Evolutionary conservation across 2,113 vertebrate species (phyloP).

Genomic region (Cyphomyrus discorhynchus): DNA sequence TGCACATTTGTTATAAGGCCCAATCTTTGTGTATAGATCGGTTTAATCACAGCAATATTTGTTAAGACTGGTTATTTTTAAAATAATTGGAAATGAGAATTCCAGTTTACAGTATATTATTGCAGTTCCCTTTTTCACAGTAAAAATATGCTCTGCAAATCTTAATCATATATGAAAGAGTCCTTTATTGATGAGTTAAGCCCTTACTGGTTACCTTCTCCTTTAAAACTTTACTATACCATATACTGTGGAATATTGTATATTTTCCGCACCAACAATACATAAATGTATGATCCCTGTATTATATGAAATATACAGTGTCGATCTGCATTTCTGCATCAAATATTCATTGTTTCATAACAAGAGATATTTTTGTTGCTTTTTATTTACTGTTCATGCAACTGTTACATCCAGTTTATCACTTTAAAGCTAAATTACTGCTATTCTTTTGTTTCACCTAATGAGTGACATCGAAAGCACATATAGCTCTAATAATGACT

Average conservation of each 20-base stretch:
- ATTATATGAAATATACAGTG: neutral
- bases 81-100: neutral
- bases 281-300: neutral
- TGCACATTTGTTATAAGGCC: neutral
- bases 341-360: neutral
- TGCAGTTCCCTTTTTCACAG: neutral
- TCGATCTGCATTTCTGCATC: neutral
- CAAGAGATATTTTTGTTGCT: neutral
- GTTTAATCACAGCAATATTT: neutral
- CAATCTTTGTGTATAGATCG: neutral
- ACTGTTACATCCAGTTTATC: neutral
- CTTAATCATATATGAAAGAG: neutral
- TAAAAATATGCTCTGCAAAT: neutral
- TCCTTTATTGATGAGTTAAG: neutral
- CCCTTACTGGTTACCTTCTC: neutral
- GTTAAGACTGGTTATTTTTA: neutral
- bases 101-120: neutral
- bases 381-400: neutral
- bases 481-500: neutral
- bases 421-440: neutral
- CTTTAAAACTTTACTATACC: neutral
- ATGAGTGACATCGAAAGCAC: neutral
- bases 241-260: neutral
- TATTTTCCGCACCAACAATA: neutral
- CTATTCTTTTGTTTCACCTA: neutral